Evolutionary conservation across 2,888 invertebrate genomes (phyloP).

Genomic region (Eudiplozoon nipponicum): DNA sequence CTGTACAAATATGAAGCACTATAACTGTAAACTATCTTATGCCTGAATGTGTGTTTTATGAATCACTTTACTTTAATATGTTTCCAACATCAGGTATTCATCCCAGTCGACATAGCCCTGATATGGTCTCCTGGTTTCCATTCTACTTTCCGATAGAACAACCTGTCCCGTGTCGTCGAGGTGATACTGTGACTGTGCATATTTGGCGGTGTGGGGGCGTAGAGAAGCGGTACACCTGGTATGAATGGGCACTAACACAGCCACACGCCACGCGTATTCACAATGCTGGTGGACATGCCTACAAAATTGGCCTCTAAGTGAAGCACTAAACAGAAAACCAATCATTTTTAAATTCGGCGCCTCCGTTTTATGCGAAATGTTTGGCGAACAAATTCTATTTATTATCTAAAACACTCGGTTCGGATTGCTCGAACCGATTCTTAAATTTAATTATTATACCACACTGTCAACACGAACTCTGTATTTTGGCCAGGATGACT

Average conservation of each 20-base stretch:
- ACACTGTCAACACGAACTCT: too few relatives aligned
- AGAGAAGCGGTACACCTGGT: slow-evolving; percentile 52
- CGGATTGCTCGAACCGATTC: too few relatives aligned
- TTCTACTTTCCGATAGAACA: slow-evolving; percentile 61
- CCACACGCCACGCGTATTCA: slow-evolving; percentile 35
- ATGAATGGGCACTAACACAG: slow-evolving; percentile 51
- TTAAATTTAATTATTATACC: too few relatives aligned
- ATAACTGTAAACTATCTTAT: too few relatives aligned
- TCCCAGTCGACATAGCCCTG: slow-evolving; percentile 51
- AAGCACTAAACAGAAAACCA: too few relatives aligned
- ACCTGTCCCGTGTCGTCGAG: slow-evolving; percentile 40
- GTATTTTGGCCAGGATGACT: too few relatives aligned
- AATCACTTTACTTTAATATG: neutral
- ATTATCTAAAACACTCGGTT: too few relatives aligned
- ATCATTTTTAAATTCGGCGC: too few relatives aligned
- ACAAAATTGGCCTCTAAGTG: slow-evolving; percentile 35
- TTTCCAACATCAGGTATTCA: slow-evolving; percentile 29
- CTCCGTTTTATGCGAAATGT: too few relatives aligned
- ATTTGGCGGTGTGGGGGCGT: slow-evolving; percentile 58
- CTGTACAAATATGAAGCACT: too few relatives aligned
- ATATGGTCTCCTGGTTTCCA: slow-evolving; percentile 93
- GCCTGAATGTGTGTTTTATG: too few relatives aligned
- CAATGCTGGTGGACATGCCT: slow-evolving; percentile 42
- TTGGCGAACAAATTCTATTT: too few relatives aligned
- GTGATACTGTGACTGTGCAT: slow-evolving; percentile 40